A percentile compares a stretch with the other conserved stretches of the same genome.
Conservation (phyloP, 1,140 invertebrate genomes). For the Drosophila azteca region DNA sequence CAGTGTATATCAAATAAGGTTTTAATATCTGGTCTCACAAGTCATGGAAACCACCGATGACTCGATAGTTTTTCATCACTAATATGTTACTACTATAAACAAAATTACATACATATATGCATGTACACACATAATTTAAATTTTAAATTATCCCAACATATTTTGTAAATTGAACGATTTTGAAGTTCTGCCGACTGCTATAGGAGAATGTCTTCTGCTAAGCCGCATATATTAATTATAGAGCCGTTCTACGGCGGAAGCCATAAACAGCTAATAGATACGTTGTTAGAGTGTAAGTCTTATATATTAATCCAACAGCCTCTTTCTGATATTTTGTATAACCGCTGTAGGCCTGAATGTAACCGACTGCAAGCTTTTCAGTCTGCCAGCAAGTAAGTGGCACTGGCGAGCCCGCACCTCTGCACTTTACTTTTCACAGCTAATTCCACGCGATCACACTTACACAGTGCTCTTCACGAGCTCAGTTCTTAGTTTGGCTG, state of each 20-base stretch:
- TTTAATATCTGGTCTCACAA: too few species aligned
- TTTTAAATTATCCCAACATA: too few species aligned
- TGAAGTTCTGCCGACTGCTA: background rate
- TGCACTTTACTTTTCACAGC: slow-evolving; percentile 87
- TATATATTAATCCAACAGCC: background rate
- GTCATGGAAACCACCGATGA: too few species aligned
- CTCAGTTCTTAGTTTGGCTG: slow-evolving; percentile 89
- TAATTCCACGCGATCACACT: slow-evolving; percentile 85
- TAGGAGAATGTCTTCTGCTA: slow-evolving; percentile 31
- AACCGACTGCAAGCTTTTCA: slow-evolving; percentile 84
- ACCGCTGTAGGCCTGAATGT: slow-evolving; percentile 64
- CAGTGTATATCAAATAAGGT: too few species aligned
- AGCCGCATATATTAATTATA: slow-evolving; percentile 83
- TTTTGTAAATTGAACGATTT: background rate
- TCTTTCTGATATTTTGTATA: too few species aligned
- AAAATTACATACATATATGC: too few species aligned
- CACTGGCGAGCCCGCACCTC: slow-evolving; percentile 90
- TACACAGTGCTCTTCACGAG: slow-evolving; percentile 88
- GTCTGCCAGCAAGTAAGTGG: slow-evolving; percentile 90
- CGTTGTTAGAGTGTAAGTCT: slow-evolving; percentile 84
- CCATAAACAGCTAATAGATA: slow-evolving; percentile 88
- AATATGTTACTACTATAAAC: too few species aligned
- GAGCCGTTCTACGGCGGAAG: slow-evolving; percentile 90
- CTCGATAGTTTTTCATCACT: too few species aligned
- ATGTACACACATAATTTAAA: too few species aligned